Evolutionary conservation across 1,140 invertebrate species (phyloP).

Genomic region (Drosophila eugracilis): DNA sequence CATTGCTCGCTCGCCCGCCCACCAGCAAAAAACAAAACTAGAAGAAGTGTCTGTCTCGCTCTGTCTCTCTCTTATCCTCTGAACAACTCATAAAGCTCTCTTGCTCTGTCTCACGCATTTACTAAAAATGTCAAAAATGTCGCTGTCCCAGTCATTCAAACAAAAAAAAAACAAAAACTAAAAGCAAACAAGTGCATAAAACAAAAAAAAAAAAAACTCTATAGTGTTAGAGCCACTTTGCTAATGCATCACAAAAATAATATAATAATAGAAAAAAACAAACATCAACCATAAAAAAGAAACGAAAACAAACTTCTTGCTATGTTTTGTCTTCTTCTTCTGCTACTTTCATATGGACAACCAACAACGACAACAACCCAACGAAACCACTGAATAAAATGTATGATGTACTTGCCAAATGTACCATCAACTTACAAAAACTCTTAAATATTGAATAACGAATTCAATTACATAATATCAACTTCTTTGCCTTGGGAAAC

Average conservation of each 20-base stretch:
- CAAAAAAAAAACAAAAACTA: constrained; percentile 30
- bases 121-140: constrained; percentile 74
- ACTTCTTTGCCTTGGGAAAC: too few species aligned
- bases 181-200: constrained; percentile 26
- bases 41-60: constrained; percentile 12
- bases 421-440: neutral
- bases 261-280: constrained; percentile 17
- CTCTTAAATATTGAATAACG: neutral
- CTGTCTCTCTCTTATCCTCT: constrained; percentile 28
- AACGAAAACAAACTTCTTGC: constrained; percentile 43
- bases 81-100: constrained; percentile 42
- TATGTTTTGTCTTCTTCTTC: constrained; percentile 50
- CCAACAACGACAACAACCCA: constrained; percentile 34
- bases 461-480: neutral
- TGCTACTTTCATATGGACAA: constrained; percentile 72
- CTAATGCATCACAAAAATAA: constrained; percentile 69
- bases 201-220: constrained; percentile 34
- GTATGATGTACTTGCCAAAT: constrained; percentile 30
- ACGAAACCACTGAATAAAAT: constrained; percentile 30
- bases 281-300: constrained; percentile 23
- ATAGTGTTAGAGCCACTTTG: constrained; percentile 63
- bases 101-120: constrained; percentile 62
- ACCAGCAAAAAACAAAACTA: constrained; percentile 19
- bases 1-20: constrained; percentile 59
- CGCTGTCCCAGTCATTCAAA: constrained; percentile 59